Evolutionary conservation across 2,797 vertebrate genomes (phyloP), one percentile per base, ranked within the genome.

Genomic region (Eidolon dupreanum): DNA sequence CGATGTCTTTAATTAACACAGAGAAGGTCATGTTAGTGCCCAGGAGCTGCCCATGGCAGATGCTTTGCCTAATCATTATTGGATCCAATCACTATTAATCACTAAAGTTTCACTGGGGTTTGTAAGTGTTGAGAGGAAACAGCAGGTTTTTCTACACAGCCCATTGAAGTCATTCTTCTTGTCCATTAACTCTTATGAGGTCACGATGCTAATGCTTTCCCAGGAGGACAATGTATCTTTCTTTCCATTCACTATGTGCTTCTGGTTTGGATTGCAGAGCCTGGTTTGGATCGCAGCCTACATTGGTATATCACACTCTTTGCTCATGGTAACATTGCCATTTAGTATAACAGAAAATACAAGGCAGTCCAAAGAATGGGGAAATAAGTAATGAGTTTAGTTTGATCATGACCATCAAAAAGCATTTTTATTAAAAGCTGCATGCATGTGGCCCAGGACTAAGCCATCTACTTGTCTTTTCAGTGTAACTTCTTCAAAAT

Each of bases 1-100:
- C 71, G 43, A 10, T 93, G 86, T 75, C 78, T 97, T 96, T 96
- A 97, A 92, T 98, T 96, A 98, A 88, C 59, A 95, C 91, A 78
- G 10, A 95, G 73, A 97, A 96, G 95, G 90, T 95, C 94, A 93
- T 74, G 31, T 1, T 5, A 78, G 17, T 68, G 70, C 65, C 93
- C 77, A 84, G 71, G 31, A 85, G 43, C n/a, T 73, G 84, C 66
- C 38, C 38, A 83, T 3, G 43, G 75, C 92, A 98, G 94, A 85
- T 96, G 36, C 15, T 97, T 97, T 94, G 88, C 79, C 36, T 98
- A 96, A 96, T 68, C 96, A 36, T 81, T 95, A 96, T 92, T 95
- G 59, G 65, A 97, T 53, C 41, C 86, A 97, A 88, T 97, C 87
- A 51, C 75, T 94, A 61, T 97, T 96, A 91, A 97, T 97, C 94